phyloP scores from a whole-genome alignment of 2,113 vertebrate species.

The Rallus limicola region DNA sequence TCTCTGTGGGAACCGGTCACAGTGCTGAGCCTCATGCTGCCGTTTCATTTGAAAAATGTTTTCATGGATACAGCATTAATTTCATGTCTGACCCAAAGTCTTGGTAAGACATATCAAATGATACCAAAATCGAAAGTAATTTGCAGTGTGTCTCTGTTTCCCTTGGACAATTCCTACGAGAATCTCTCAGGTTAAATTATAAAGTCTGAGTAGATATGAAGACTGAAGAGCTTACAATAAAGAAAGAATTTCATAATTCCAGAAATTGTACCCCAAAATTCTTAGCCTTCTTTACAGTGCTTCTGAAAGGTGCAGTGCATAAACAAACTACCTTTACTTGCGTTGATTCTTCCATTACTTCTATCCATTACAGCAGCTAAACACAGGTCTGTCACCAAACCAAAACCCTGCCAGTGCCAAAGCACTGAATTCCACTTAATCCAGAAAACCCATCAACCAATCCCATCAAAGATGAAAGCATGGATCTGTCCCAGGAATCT shows the following conservation, averaged over 20 bases:
- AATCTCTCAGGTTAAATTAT: background rate
- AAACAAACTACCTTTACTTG: background rate
- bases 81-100: background rate
- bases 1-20: background rate
- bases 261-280: rapidly evolving
- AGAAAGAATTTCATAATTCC: background rate
- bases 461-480: background rate
- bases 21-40: background rate
- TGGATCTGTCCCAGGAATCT: background rate
- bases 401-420: background rate
- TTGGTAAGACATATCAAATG: background rate
- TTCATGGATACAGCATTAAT: background rate
- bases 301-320: too few species aligned
- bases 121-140: rapidly evolving
- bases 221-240: background rate
- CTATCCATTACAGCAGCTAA: background rate
- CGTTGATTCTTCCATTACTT: background rate
- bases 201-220: background rate
- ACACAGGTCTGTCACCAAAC: background rate
- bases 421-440: background rate
- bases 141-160: background rate
- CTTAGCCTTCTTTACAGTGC: background rate
- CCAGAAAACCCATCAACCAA: rapidly evolving
- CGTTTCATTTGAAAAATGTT: background rate
- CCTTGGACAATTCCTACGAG: background rate